Percentiles rank a stretch among this genome's conserved stretches.
Conservation (phyloP, 2,888 invertebrate species). For the Drosophila incognita region DNA sequence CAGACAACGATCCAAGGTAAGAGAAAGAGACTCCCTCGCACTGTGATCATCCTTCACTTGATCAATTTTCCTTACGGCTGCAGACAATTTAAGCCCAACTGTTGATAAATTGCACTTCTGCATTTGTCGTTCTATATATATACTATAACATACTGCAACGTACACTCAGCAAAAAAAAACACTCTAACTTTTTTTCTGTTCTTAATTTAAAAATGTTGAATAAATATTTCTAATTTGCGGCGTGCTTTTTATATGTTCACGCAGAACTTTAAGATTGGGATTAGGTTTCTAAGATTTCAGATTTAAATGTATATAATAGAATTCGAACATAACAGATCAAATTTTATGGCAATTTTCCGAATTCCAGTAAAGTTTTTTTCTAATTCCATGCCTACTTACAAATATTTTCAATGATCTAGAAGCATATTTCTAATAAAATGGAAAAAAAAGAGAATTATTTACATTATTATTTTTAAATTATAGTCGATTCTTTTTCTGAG, state of each 20-base stretch:
- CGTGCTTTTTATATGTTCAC: background rate
- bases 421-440: background rate
- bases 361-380: background rate
- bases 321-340: no score
- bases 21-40: conserved; percentile 23
- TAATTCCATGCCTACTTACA: background rate
- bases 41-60: conserved; percentile 46
- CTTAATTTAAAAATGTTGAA: background rate
- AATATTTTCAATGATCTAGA: background rate
- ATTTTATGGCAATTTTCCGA: no score
- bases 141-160: conserved; percentile 2
- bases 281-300: no score
- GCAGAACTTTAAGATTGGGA: no score
- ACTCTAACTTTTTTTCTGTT: background rate
- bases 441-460: background rate
- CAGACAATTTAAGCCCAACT: conserved; percentile 78
- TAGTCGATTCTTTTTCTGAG: background rate
- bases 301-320: no score
- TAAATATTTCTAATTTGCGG: background rate
- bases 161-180: background rate
- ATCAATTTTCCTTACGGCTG: conserved; percentile 68
- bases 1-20: background rate
- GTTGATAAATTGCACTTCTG: conserved; percentile 78
- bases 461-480: background rate
- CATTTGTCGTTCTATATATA: conserved; percentile 47